These are phyloP conservation scores for Neomorphus geoffroyi DNA, from an alignment of 2,797 vertebrate species.

Conservation along the genomic window DNA sequence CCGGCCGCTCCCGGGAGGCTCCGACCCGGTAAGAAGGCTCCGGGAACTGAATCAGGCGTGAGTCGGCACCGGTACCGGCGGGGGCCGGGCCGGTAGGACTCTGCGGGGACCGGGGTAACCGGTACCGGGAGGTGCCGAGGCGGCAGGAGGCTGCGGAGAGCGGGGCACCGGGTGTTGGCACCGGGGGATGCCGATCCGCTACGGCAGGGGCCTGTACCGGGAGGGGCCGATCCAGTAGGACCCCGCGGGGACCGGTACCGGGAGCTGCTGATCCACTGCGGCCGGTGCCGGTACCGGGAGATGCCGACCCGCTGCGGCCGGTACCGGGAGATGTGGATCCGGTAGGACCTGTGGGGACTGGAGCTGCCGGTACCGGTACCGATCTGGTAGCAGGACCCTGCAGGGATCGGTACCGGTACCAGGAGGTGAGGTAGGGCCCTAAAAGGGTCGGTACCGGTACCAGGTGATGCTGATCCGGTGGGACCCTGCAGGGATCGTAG, in stretches of 20 bases:
- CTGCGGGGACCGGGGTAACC: too few species aligned
- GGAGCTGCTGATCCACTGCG: background rate
- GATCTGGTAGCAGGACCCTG: too few species aligned
- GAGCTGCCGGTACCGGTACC: background rate
- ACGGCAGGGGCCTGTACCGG: background rate
- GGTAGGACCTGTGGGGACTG: too few species aligned
- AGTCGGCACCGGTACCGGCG: background rate
- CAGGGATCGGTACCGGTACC: too few species aligned
- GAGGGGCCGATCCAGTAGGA: background rate
- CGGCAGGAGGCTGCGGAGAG: too few species aligned
- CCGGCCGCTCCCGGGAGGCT: background rate
- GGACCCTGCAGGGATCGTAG: too few species aligned
- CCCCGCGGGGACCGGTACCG: background rate
- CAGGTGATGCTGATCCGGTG: background rate
- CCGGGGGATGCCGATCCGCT: too few species aligned
- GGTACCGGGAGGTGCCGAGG: background rate
- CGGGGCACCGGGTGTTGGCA: too few species aligned
- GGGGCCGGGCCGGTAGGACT: too few species aligned
- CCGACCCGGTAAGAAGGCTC: constrained; percentile 19
- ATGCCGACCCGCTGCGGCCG: too few species aligned
- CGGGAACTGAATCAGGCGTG: background rate
- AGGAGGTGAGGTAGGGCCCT: background rate
- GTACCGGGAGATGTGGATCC: background rate
- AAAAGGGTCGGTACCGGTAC: background rate
- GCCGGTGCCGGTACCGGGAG: background rate